Percentiles rank a stretch among this genome's conserved stretches.
phyloP scores from a whole-genome alignment of 2,797 vertebrate species.

The Harpagifer antarcticus region DNA sequence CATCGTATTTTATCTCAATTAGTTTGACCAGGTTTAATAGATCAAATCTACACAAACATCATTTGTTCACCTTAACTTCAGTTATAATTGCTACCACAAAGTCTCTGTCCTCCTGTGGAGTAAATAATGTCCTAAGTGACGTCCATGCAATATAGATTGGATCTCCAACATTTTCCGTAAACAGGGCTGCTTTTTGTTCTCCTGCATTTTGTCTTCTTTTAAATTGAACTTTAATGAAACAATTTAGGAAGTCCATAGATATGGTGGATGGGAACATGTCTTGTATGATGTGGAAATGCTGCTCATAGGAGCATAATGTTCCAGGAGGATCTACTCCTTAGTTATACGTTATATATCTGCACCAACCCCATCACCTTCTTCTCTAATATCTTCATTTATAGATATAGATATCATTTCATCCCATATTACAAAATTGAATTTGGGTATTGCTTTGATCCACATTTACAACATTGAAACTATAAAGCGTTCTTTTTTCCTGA shows the following conservation, averaged over 20 bases:
- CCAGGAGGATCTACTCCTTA: neutral
- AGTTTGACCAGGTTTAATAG: no score
- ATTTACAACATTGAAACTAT: conserved; percentile 1
- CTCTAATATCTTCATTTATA: neutral
- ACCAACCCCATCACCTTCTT: neutral
- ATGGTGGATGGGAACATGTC: neutral
- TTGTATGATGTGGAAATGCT: neutral
- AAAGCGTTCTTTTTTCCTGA: no score
- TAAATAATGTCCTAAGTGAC: no score
- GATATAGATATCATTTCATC: neutral
- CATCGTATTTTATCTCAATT: no score
- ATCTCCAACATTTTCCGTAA: no score
- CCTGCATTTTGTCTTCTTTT: neutral
- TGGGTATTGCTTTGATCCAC: conserved; percentile 6
- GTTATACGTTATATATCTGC: neutral
- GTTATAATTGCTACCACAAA: conserved; percentile 3
- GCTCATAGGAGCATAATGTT: neutral
- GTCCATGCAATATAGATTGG: neutral
- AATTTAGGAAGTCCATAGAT: neutral
- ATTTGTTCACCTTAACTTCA: neutral
- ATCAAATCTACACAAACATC: no score
- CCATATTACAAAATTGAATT: neutral
- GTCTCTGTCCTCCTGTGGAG: neutral
- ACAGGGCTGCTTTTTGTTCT: neutral
- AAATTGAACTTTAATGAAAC: neutral